Evolutionary conservation across 2,113 vertebrate species (phyloP), one percentile per base, ranked within the genome.

Genomic region (Mastomys coucha): DNA sequence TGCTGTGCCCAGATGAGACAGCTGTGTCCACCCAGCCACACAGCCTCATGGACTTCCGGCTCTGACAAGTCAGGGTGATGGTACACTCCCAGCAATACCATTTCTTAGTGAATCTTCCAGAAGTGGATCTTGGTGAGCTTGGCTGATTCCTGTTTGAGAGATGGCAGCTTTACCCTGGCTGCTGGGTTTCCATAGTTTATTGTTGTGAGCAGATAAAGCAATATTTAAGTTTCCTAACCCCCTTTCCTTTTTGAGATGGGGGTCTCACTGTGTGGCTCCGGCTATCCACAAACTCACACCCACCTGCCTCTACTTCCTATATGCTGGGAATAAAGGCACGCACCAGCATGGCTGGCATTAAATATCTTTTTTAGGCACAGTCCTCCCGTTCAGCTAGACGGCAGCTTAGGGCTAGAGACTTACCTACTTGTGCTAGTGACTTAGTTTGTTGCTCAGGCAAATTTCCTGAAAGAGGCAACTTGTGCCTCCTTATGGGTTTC

Each of bases 121-220:
- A 24, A 1, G 6, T 42, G 24, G 36, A 42, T 0, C 5, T 81
- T 14, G 0, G 0, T 51, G 51, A 87, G 49, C 63, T 72, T 20
- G 56, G 33, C 39, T 12, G 70, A 3, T 16, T 49, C 60, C 70
- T 53, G 51, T 91, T 95, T 92, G 22, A 7, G 72, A 95, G 80
- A 17, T 33, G 26, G 63, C 63, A 53, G 80, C 39, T 22, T 10
- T 10, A 19, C 65, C 63, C 65, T 78, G 22, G 10, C 19, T 2
- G 7, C 5, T 9, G 7, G 45, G 8, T 77, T 12, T 67, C 53
- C 56, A n/a, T 65, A 49, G 65, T 19, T 91, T 65, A 0, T 93
- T 94, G 49, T 3, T 51, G 5, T 14, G 51, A 86, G 39, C 9
- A 88, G 58, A 89, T 86, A 67, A 78, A 33, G 17, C 65, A n/a